phyloP scores from a whole-genome alignment of 1,140 invertebrate genomes.

The Ceratina australensis region DNA sequence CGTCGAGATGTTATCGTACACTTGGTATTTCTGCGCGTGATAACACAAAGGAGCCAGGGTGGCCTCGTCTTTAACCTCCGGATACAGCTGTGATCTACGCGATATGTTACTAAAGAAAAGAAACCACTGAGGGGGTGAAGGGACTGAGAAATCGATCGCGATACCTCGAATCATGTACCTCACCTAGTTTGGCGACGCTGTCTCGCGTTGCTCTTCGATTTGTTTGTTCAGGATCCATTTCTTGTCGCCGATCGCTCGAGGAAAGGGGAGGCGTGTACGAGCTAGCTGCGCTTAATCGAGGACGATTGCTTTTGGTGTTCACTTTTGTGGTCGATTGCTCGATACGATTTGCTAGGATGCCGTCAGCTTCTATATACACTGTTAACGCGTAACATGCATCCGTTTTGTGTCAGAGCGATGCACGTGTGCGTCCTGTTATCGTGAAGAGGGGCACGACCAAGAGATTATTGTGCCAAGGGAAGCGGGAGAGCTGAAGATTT shows the following conservation, averaged over 20 bases:
- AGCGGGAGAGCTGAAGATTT: constrained; percentile 31
- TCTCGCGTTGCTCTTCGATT: constrained; percentile 27
- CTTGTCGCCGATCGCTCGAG: constrained; percentile 1
- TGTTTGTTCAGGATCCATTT: not conserved
- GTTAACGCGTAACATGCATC: not conserved
- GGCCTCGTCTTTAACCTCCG: constrained; percentile 24
- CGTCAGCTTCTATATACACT: not conserved
- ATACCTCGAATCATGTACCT: constrained; percentile 27
- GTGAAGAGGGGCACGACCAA: not conserved
- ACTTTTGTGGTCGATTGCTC: constrained; percentile 1
- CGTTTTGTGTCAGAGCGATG: constrained; percentile 1
- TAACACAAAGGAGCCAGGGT: not conserved
- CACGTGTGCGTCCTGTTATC: constrained; percentile 7
- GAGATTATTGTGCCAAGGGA: constrained; percentile 49
- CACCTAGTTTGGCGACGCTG: constrained; percentile 23
- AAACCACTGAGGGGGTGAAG: not conserved
- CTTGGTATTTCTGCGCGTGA: not conserved
- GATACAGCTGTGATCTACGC: constrained; percentile 48
- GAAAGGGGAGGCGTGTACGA: not conserved
- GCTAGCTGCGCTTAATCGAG: constrained; percentile 1
- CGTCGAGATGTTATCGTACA: not conserved
- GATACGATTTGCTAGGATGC: constrained; percentile 6
- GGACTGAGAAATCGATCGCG: constrained; percentile 14
- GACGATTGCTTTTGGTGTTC: constrained; percentile 4
- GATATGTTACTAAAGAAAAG: constrained; percentile 34